phyloP scores from a whole-genome alignment of 2,113 vertebrate species.

The Mola mola region DNA sequence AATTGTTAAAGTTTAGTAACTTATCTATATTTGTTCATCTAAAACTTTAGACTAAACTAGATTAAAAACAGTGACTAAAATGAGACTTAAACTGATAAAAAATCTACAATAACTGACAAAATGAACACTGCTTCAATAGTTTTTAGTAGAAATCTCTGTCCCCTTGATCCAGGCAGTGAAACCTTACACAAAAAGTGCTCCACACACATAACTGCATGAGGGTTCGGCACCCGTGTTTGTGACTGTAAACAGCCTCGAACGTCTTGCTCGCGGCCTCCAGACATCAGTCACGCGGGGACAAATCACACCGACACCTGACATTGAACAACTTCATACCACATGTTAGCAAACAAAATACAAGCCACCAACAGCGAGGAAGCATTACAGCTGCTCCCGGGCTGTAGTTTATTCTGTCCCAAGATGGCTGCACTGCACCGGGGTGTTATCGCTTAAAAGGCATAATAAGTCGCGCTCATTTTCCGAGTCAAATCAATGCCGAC shows the following conservation, averaged over 20 bases:
- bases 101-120: too few species aligned
- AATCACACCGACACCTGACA: slow-evolving; percentile 11
- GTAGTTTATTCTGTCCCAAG: slow-evolving; percentile 5
- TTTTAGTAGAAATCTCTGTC: too few species aligned
- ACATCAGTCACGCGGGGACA: slow-evolving; percentile 23
- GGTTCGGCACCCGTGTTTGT: slow-evolving; percentile 11
- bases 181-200: background rate
- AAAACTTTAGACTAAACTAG: too few species aligned
- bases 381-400: slow-evolving; percentile 10
- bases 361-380: background rate
- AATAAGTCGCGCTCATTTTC: slow-evolving; percentile 7
- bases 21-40: too few species aligned
- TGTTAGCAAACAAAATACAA: slow-evolving; percentile 1
- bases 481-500: slow-evolving; percentile 50
- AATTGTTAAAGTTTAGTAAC: too few species aligned
- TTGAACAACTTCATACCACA: slow-evolving; percentile 11
- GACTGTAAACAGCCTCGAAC: slow-evolving; percentile 33
- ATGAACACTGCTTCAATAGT: too few species aligned
- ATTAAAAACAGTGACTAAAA: too few species aligned
- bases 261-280: slow-evolving; percentile 13
- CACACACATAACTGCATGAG: too few species aligned
- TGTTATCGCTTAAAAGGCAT: slow-evolving; percentile 17
- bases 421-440: slow-evolving; percentile 1
- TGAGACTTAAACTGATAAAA: too few species aligned
- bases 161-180: too few species aligned